Evolutionary conservation across 2,888 invertebrate genomes (phyloP), one percentile per base, ranked within the genome.

Genomic region (Achlya flavicornis): DNA sequence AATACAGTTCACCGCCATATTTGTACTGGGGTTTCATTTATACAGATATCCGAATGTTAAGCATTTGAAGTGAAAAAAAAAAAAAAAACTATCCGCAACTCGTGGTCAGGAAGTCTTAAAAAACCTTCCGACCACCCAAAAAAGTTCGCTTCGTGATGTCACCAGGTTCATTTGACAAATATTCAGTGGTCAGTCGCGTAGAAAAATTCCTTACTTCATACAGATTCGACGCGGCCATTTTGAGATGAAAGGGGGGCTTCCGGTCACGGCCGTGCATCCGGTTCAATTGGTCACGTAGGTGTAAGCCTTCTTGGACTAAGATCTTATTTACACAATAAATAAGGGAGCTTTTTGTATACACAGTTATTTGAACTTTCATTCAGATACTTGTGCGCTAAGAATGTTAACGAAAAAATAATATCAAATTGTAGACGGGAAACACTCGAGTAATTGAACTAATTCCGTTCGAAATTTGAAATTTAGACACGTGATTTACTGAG

Each of bases 221-320:
- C 84, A 83, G 86, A 90, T 91, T 90, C 84, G 92, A 83, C 82
- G 86, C 85, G 91, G 91, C 85, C 89, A 90, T 89, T 90, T 88
- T 85, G 80, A 89, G 90, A 91, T 90, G 89, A 90, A 89, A 89
- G 87, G 87, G 82, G 86, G 83, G 79, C 89, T 90, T 91, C 92
- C 92, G 92, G 92, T 83, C 86, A 84, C 85, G 87, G 86, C 76
- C 87, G 81, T 79, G 87, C 87, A 87, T 91, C 91, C 92, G 91
- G 90, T 87, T 76, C 78, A 73, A 74, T 78, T 79, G 80, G 85
- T 81, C 83, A 81, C 76, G 77, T 77, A 26, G 26, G 26, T n/a
- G n/a, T 26, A 76, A 72, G 71, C 70, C 64, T 72, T 46, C 33
- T 35, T 43, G 7, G 70, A 74, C 76, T 72, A 71, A 74, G 67